Evolutionary conservation across 2,113 vertebrate genomes (phyloP).

Genomic region (Labrus mixtus): DNA sequence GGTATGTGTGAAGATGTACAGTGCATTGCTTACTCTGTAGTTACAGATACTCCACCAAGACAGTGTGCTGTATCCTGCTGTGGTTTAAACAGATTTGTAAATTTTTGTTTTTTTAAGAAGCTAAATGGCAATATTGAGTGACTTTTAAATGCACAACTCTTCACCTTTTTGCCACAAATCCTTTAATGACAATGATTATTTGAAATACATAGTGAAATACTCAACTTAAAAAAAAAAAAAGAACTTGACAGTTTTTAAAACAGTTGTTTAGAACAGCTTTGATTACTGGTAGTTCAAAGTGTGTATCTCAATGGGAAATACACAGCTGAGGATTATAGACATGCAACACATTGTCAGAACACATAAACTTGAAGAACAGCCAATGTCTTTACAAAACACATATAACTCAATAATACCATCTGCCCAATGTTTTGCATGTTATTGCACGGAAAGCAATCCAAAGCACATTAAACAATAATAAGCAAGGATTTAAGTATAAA

Average conservation of each 20-base stretch:
- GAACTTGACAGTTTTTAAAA: constrained; percentile 53
- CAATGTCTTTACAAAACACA: constrained; percentile 46
- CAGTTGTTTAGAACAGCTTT: constrained; percentile 47
- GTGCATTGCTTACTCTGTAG: too few relatives aligned
- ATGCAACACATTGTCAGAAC: constrained; percentile 71
- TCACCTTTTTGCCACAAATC: constrained; percentile 49
- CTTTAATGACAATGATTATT: constrained; percentile 77
- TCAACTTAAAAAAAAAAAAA: constrained; percentile 26
- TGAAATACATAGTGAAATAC: constrained; percentile 64
- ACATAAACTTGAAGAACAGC: constrained; percentile 53
- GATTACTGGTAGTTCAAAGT: constrained; percentile 44
- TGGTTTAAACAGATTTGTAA: too few relatives aligned
- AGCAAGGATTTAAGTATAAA: constrained; percentile 73
- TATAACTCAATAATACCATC: constrained; percentile 61
- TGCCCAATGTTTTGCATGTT: constrained; percentile 69
- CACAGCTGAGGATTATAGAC: constrained; percentile 63
- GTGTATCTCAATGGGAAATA: constrained; percentile 50
- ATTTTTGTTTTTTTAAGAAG: too few relatives aligned
- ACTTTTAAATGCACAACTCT: constrained; percentile 25
- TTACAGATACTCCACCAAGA: too few relatives aligned
- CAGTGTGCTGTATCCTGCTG: too few relatives aligned
- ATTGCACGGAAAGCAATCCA: constrained; percentile 76
- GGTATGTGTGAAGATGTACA: too few relatives aligned
- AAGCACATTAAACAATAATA: constrained; percentile 73
- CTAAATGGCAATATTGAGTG: too few relatives aligned